Conservation (phyloP, 2,888 invertebrate species). For the Mechanitis messenoides region DNA sequence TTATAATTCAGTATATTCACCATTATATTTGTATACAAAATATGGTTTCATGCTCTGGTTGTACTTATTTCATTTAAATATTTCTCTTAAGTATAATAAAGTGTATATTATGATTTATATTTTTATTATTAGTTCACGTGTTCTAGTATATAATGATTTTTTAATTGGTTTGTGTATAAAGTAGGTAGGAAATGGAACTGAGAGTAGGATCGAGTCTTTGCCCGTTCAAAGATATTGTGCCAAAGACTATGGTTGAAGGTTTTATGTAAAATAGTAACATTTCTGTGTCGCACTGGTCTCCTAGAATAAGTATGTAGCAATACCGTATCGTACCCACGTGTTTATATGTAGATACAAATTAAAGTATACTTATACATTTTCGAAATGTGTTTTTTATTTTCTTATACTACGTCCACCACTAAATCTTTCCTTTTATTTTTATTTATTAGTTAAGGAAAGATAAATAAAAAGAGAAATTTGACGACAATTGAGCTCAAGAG, state of each 20-base stretch:
- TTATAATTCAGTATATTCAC: conserved; percentile 7
- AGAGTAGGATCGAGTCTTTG: conserved; percentile 71
- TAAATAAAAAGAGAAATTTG: no score
- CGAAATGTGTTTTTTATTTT: conserved; percentile 36
- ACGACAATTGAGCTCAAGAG: no score
- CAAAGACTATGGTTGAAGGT: conserved; percentile 70
- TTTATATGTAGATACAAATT: conserved; percentile 74
- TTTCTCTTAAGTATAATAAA: no score
- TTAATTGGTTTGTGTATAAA: conserved; percentile 42
- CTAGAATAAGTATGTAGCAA: conserved; percentile 64
- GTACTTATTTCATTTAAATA: no score
- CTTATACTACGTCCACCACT: background rate
- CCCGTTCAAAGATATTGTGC: conserved; percentile 73
- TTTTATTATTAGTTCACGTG: background rate
- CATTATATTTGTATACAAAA: conserved; percentile 7
- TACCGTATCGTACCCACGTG: conserved; percentile 65
- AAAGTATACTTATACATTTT: conserved; percentile 66
- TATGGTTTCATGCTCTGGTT: no score
- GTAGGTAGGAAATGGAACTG: conserved; percentile 62
- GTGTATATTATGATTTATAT: conserved; percentile 4
- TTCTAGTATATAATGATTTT: background rate
- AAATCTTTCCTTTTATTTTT: no score
- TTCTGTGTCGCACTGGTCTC: conserved; percentile 71
- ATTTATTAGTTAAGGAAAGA: no score
- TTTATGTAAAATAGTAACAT: conserved; percentile 47